Evolutionary conservation across 1,140 invertebrate species (phyloP).

Genomic region (Meteorus sp.): DNA sequence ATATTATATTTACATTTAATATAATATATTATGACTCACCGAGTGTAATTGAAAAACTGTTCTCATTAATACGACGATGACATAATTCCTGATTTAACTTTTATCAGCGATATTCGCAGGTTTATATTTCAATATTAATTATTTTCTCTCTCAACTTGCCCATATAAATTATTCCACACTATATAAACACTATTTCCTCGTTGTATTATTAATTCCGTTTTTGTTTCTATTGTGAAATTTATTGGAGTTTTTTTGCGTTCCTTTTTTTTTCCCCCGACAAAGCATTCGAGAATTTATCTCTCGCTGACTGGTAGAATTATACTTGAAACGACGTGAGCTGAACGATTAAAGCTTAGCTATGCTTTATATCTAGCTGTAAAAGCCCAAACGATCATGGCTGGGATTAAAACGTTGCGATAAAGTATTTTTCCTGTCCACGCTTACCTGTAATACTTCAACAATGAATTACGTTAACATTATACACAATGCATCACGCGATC

Average conservation of each 20-base stretch:
- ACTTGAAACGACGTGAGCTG: neutral
- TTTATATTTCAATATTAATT: too few species aligned
- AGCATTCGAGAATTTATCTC: constrained; percentile 1
- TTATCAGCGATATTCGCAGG: too few species aligned
- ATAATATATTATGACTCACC: too few species aligned
- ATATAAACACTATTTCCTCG: too few species aligned
- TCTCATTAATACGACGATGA: too few species aligned
- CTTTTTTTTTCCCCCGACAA: constrained; percentile 1
- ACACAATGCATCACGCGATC: neutral
- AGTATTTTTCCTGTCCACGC: neutral
- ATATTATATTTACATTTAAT: too few species aligned
- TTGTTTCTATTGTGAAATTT: neutral
- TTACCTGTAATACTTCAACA: neutral
- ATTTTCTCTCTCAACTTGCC: too few species aligned
- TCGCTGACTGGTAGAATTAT: constrained; percentile 6
- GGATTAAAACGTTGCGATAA: neutral
- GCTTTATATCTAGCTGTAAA: constrained; percentile 1
- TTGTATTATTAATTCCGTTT: too few species aligned
- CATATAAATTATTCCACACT: too few species aligned
- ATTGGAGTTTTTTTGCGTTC: neutral
- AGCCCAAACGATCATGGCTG: neutral
- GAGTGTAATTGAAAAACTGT: too few species aligned
- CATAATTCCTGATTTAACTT: too few species aligned
- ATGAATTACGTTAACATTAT: neutral
- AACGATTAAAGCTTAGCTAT: constrained; percentile 7